Evolutionary conservation across 2,797 vertebrate species (phyloP).

Genomic region (Oreochromis mossambicus): DNA sequence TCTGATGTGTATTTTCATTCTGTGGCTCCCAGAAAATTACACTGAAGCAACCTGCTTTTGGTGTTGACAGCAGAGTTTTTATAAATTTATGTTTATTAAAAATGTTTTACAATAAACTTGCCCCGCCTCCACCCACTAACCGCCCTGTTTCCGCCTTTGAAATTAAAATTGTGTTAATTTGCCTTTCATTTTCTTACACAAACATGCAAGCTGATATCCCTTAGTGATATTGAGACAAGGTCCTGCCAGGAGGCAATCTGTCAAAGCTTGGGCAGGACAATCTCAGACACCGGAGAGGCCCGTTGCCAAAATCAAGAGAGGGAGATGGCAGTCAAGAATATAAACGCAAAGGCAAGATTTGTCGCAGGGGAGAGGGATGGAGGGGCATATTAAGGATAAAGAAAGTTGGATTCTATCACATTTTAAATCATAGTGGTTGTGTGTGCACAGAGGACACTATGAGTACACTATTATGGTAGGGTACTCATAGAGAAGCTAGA

Average conservation of each 20-base stretch:
- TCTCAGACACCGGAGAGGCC: slow-evolving; percentile 28
- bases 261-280: slow-evolving; percentile 38
- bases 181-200: background rate
- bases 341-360: background rate
- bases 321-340: background rate
- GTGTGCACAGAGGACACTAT: background rate
- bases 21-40: background rate
- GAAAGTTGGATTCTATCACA: background rate
- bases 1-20: background rate
- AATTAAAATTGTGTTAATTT: background rate
- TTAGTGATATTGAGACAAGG: slow-evolving; percentile 9
- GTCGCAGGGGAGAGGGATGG: background rate
- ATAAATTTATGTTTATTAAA: background rate
- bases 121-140: background rate
- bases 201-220: background rate
- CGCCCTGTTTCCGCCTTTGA: background rate
- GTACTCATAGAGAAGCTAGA: background rate
- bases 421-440: background rate
- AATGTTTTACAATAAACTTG: background rate
- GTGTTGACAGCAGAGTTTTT: background rate
- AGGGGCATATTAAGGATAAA: background rate
- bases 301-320: slow-evolving; percentile 1
- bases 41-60: background rate
- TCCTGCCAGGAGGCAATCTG: slow-evolving; percentile 46
- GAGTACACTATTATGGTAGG: background rate